Conservation (phyloP, 2,888 invertebrate species). For the Axea sp. region DNA sequence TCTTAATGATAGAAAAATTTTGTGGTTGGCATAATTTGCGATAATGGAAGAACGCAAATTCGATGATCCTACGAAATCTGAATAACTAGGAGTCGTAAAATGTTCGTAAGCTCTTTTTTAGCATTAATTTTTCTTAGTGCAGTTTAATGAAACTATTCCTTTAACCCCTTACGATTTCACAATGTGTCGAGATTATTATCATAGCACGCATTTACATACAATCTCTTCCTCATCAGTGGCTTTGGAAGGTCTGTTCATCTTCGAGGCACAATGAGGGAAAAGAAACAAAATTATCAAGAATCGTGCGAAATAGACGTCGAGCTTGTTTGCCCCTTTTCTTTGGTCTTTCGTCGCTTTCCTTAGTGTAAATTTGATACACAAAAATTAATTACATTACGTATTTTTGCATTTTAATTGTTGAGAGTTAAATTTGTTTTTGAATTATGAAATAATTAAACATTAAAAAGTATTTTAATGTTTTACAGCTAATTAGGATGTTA, state of each 20-base stretch:
- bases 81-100: slow-evolving; percentile 12
- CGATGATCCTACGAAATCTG: slow-evolving; percentile 8
- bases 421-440: too few relatives aligned
- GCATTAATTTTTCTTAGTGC: slow-evolving; percentile 43
- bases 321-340: slow-evolving; percentile 41
- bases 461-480: too few relatives aligned
- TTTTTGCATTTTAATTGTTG: too few relatives aligned
- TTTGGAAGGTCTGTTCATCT: slow-evolving; percentile 50
- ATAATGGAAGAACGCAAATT: slow-evolving; percentile 28
- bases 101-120: slow-evolving; percentile 22
- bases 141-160: slow-evolving; percentile 53
- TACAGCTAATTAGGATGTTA: too few relatives aligned
- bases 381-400: too few relatives aligned
- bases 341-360: slow-evolving; percentile 36
- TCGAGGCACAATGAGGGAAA: slow-evolving; percentile 46
- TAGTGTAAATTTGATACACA: slow-evolving; percentile 30
- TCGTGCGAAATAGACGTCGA: slow-evolving; percentile 18
- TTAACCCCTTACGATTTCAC: slow-evolving; percentile 35
- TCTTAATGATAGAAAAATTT: slow-evolving; percentile 41
- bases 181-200: slow-evolving; percentile 48
- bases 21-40: slow-evolving; percentile 12
- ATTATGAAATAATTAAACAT: too few relatives aligned
- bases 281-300: slow-evolving; percentile 40
- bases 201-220: slow-evolving; percentile 49
- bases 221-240: slow-evolving; percentile 56